These are phyloP conservation scores for Torymus tubicola DNA, from an alignment of 2,888 invertebrate genomes.

Conservation along the genomic window DNA sequence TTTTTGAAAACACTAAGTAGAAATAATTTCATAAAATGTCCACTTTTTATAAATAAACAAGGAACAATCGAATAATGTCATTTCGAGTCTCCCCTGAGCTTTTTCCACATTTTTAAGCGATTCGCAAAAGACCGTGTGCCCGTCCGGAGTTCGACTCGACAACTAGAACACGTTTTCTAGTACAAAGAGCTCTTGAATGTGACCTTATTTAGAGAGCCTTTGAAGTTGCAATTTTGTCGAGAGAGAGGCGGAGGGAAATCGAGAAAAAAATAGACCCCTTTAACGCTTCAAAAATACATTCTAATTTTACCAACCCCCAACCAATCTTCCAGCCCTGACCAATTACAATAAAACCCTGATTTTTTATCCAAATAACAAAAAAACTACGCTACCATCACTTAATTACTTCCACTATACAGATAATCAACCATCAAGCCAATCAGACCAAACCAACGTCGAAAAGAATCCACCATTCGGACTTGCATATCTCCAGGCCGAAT, in stretches of 20 bases:
- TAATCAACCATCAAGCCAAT: slow-evolving; percentile 61
- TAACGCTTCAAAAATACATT: not conserved
- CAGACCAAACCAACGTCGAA: slow-evolving; percentile 62
- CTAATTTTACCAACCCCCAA: too few species aligned
- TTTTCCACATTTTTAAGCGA: too few species aligned
- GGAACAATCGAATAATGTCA: too few species aligned
- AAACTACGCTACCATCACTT: not conserved
- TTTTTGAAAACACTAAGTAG: too few species aligned
- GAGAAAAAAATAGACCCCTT: not conserved
- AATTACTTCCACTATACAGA: slow-evolving; percentile 52
- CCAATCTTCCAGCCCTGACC: too few species aligned
- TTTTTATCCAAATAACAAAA: too few species aligned
- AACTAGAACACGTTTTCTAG: slow-evolving; percentile 1
- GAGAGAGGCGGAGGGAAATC: slow-evolving; percentile 3
- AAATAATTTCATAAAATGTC: too few species aligned
- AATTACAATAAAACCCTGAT: too few species aligned
- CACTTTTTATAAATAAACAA: too few species aligned
- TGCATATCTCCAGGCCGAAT: slow-evolving; percentile 62
- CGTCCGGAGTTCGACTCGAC: not conserved
- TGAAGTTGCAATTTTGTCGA: slow-evolving; percentile 17
- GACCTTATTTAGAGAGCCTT: slow-evolving; percentile 25
- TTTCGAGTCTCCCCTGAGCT: too few species aligned
- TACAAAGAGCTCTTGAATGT: slow-evolving; percentile 37
- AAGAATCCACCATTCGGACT: slow-evolving; percentile 59
- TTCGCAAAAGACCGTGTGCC: not conserved